These are phyloP conservation scores for Megaleporinus macrocephalus DNA, from an alignment of 2,113 vertebrate genomes.

Conservation along the genomic window DNA sequence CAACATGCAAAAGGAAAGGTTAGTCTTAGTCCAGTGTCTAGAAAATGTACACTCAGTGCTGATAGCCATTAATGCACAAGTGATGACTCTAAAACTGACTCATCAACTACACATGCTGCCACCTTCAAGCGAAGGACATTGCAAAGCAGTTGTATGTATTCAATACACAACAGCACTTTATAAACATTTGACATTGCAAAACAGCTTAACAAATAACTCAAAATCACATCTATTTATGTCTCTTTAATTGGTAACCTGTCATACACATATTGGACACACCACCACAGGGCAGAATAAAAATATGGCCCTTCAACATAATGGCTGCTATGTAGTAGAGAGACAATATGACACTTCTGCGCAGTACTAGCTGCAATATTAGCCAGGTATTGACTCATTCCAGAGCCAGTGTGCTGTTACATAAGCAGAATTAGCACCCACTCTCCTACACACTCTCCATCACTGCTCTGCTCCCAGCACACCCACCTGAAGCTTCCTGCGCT, in stretches of 20 bases:
- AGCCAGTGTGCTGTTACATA: constrained; percentile 50
- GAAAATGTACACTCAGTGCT: neutral
- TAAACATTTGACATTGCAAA: neutral
- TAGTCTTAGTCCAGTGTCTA: neutral
- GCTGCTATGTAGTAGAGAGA: constrained; percentile 18
- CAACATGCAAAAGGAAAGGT: neutral
- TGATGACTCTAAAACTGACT: neutral
- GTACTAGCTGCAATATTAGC: constrained; percentile 28
- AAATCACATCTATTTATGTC: constrained; percentile 28
- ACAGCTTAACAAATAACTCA: constrained; percentile 3
- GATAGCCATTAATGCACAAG: neutral
- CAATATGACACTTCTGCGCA: constrained; percentile 33
- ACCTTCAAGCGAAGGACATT: neutral
- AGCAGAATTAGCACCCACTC: constrained; percentile 53
- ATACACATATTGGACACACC: neutral
- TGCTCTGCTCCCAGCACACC: constrained; percentile 37
- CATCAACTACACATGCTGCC: neutral
- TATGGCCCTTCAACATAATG: constrained; percentile 13
- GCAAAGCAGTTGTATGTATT: neutral
- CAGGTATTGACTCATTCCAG: constrained; percentile 52
- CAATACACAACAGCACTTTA: neutral
- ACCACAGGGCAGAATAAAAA: constrained; percentile 13
- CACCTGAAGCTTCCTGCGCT: constrained; percentile 25
- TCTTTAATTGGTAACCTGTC: neutral
- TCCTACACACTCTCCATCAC: constrained; percentile 42